A percentile compares a stretch with the other conserved stretches of the same genome.
These are phyloP conservation scores for Poeciliopsis prolifica DNA, from an alignment of 2,113 vertebrate species.

Conservation along the genomic window DNA sequence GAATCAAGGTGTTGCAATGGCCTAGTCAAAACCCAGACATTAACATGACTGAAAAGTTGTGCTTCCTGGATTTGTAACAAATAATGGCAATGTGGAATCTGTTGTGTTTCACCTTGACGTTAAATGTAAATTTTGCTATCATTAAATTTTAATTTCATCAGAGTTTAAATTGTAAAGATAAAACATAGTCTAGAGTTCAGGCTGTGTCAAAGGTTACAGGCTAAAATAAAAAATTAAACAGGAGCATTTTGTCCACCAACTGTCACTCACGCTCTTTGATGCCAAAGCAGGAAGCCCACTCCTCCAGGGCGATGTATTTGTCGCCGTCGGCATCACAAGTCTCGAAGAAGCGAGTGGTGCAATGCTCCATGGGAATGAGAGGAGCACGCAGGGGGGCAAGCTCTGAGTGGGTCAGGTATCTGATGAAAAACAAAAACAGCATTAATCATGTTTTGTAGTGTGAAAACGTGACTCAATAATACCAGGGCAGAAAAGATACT, in stretches of 20 bases:
- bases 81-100: background rate
- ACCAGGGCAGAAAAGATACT: no score
- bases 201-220: background rate
- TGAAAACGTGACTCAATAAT: no score
- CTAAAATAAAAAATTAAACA: background rate
- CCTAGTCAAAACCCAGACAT: no score
- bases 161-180: no score
- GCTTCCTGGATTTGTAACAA: background rate
- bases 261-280: conserved; percentile 93
- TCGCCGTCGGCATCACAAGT: conserved; percentile 91
- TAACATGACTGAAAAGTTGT: no score
- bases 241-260: background rate
- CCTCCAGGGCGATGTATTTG: conserved; percentile 97
- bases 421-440: conserved; percentile 51
- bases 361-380: conserved; percentile 99
- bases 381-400: conserved; percentile 94
- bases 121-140: background rate
- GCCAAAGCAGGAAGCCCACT: conserved; percentile 97
- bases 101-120: no score
- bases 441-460: no score
- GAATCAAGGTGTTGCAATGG: no score
- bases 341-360: conserved; percentile 98
- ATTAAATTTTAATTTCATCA: background rate
- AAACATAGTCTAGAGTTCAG: no score
- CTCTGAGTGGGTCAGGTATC: conserved; percentile 97